Conservation (phyloP, 2,888 invertebrate species). For the Tupiocoris notatus region DNA sequence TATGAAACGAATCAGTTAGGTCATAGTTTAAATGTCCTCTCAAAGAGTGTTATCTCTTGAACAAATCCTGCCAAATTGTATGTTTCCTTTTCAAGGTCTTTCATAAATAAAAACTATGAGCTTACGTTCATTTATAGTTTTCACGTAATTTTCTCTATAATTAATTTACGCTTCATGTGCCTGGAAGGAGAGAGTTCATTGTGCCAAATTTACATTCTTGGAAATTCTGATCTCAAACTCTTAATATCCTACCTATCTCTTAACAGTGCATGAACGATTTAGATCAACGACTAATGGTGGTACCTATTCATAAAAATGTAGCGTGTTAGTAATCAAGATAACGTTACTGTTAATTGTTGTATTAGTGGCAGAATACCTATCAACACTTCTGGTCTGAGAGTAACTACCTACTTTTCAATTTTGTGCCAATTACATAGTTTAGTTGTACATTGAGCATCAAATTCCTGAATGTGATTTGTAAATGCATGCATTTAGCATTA, state of each 20-base stretch:
- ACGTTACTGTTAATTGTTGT: conserved; percentile 35
- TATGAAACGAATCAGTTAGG: not conserved
- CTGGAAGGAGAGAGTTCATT: conserved; percentile 31
- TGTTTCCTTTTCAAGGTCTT: conserved; percentile 30
- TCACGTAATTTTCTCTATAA: not conserved
- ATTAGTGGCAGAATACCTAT: conserved; percentile 20
- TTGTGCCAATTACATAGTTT: conserved; percentile 38
- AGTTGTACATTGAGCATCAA: conserved; percentile 33
- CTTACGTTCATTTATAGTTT: conserved; percentile 28
- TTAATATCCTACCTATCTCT: conserved; percentile 16
- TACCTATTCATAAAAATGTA: not conserved
- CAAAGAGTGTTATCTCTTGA: conserved; percentile 14
- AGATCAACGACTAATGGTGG: conserved; percentile 17
- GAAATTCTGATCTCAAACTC: conserved; percentile 39
- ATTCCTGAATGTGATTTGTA: conserved; percentile 40
- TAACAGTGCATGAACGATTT: conserved; percentile 31
- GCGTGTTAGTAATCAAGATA: conserved; percentile 24
- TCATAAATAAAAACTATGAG: conserved; percentile 32
- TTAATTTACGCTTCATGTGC: conserved; percentile 34
- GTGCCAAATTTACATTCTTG: conserved; percentile 39
- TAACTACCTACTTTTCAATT: conserved; percentile 14
- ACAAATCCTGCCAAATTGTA: conserved; percentile 15
- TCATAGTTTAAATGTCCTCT: not conserved
- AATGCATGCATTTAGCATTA: conserved; percentile 41
- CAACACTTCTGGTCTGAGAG: conserved; percentile 16